Evolutionary conservation across 37 sponge, comb jelly and placozoan genomes (phyloP).

Genomic region (Tethya wilhelma): DNA sequence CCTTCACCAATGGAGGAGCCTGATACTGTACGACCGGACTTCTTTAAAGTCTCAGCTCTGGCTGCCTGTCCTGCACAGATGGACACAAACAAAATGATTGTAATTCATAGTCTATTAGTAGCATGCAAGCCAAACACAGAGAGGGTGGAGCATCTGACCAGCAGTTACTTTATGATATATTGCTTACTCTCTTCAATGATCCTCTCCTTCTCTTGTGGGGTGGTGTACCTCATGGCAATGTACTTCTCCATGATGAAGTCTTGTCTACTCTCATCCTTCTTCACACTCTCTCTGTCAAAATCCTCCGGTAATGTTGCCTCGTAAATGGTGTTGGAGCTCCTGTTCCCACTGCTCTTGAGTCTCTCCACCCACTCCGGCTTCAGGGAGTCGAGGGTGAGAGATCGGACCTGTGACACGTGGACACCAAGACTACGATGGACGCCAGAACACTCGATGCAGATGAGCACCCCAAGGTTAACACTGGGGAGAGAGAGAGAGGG

Average conservation of each 20-base stretch:
- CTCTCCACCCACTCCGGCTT: slow-evolving; percentile 59
- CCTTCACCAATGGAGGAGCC: neutral
- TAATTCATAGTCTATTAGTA: neutral
- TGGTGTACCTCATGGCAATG: slow-evolving; percentile 52
- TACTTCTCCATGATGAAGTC: slow-evolving; percentile 86
- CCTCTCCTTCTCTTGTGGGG: slow-evolving; percentile 40
- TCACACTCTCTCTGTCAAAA: slow-evolving; percentile 66
- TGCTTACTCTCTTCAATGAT: slow-evolving; percentile 63
- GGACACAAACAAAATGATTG: neutral
- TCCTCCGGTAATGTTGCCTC: slow-evolving; percentile 66
- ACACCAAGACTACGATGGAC: slow-evolving; percentile 89
- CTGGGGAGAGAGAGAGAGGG: slow-evolving; percentile 37
- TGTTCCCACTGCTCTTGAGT: slow-evolving; percentile 69
- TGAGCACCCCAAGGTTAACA: slow-evolving; percentile 84
- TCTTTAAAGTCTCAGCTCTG: neutral
- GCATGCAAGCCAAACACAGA: too few species aligned
- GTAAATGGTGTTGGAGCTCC: slow-evolving; percentile 51
- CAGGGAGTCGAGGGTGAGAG: slow-evolving; percentile 84
- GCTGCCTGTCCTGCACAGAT: neutral
- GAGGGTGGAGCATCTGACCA: too few species aligned
- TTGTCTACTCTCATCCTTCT: slow-evolving; percentile 25
- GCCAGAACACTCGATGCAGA: slow-evolving; percentile 96
- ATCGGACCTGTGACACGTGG: slow-evolving; percentile 82
- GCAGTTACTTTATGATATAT: neutral
- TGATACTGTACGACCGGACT: neutral